Evolutionary conservation across 2,888 invertebrate genomes (phyloP).

Genomic region (Athalia cordata): DNA sequence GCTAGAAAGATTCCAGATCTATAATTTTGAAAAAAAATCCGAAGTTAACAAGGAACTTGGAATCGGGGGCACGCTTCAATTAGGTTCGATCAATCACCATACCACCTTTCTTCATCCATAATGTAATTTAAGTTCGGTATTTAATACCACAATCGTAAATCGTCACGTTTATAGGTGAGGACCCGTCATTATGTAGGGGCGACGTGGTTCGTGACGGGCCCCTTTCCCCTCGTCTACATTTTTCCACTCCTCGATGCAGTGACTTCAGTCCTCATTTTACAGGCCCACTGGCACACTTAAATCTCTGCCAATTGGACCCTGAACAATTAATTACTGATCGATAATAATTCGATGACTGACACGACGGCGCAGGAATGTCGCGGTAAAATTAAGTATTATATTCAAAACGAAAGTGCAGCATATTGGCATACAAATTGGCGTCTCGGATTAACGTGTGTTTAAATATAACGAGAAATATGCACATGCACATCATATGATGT

Average conservation of each 20-base stretch:
- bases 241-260: constrained; percentile 52
- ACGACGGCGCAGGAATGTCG: background rate
- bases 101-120: constrained; percentile 10
- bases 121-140: background rate
- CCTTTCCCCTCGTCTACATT: constrained; percentile 54
- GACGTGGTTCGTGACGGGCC: constrained; percentile 62
- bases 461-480: too few species aligned
- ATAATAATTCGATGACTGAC: background rate
- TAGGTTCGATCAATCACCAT: too few species aligned
- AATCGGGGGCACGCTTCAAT: background rate
- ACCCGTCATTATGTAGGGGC: constrained; percentile 63
- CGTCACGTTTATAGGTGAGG: constrained; percentile 46
- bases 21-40: background rate
- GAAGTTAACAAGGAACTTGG: background rate
- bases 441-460: too few species aligned
- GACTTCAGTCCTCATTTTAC: constrained; percentile 34
- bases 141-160: constrained; percentile 23
- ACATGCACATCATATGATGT: too few species aligned
- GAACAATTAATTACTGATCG: constrained; percentile 30
- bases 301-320: constrained; percentile 49
- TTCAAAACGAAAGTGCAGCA: too few species aligned
- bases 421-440: too few species aligned
- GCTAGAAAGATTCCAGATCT: too few species aligned
- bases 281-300: constrained; percentile 64
- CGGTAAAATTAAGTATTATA: too few species aligned